Percentiles rank a stretch among this genome's conserved stretches.
Conservation (phyloP, 1,140 invertebrate species). For the Bombus terrestris region DNA sequence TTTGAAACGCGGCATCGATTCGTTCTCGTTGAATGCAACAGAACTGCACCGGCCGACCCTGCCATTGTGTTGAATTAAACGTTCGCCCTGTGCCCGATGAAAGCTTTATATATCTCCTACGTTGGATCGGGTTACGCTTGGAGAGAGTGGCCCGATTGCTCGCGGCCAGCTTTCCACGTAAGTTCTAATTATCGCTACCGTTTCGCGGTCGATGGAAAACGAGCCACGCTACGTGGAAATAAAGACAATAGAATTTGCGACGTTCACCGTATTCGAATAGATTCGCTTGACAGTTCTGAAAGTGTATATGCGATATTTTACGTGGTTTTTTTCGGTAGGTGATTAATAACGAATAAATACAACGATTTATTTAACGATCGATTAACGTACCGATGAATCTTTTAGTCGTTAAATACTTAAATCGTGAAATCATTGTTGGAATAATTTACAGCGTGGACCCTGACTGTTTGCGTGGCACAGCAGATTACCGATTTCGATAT, state of each 20-base stretch:
- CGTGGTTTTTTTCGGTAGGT: too few species aligned
- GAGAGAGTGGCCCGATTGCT: background rate
- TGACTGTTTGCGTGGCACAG: too few species aligned
- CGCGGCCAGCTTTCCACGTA: background rate
- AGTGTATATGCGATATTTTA: background rate
- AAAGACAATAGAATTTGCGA: background rate
- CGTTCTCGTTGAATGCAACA: slow-evolving; percentile 49
- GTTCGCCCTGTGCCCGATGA: slow-evolving; percentile 39
- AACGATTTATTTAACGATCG: too few species aligned
- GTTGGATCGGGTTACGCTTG: slow-evolving; percentile 26
- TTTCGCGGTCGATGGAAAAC: slow-evolving; percentile 9
- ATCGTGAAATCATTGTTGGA: background rate
- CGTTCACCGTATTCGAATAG: background rate
- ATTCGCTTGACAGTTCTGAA: background rate
- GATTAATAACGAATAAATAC: too few species aligned
- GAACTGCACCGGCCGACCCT: background rate
- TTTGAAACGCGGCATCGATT: slow-evolving; percentile 50
- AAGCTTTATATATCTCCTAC: slow-evolving; percentile 16
- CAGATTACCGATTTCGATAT: too few species aligned
- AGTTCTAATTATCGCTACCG: slow-evolving; percentile 37
- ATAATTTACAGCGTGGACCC: background rate
- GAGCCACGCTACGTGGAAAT: background rate
- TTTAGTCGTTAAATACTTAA: too few species aligned
- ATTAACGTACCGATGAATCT: too few species aligned
- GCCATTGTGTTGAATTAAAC: slow-evolving; percentile 53